A percentile compares a stretch with the other conserved stretches of the same genome.
Evolutionary conservation across 1,140 invertebrate genomes (phyloP).

Genomic region (Procambarus clarkii): DNA sequence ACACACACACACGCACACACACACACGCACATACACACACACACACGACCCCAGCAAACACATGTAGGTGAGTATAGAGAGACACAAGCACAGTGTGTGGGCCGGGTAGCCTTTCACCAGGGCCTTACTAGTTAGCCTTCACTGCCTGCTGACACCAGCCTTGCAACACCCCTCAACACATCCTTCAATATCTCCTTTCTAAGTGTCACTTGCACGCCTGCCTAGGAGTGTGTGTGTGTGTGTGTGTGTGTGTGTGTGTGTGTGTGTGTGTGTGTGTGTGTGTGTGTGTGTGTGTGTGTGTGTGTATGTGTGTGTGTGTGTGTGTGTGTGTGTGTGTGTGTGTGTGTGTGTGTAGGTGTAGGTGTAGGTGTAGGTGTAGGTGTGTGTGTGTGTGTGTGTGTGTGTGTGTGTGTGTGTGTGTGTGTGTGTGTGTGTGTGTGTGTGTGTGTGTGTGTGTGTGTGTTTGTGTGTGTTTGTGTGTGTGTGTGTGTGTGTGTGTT

Average conservation of each 20-base stretch:
- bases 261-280: background rate
- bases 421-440: constrained; percentile 20
- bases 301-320: constrained; percentile 8
- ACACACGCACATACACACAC: background rate
- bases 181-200: too few relatives aligned
- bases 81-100: too few relatives aligned
- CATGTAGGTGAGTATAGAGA: too few relatives aligned
- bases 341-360: background rate
- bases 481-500: too few relatives aligned
- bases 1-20: background rate
- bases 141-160: too few relatives aligned
- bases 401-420: constrained; percentile 20
- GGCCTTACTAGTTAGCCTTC: too few relatives aligned
- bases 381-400: constrained; percentile 3
- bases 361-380: background rate
- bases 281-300: constrained; percentile 17
- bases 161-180: too few relatives aligned
- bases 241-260: constrained; percentile 1
- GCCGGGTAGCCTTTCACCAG: background rate
- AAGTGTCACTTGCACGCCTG: too few relatives aligned
- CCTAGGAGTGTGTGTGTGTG: too few relatives aligned
- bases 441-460: constrained; percentile 19
- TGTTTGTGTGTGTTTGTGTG: too few relatives aligned
- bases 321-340: background rate
- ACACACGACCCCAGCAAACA: too few relatives aligned